These are phyloP conservation scores for Sebastes iracundus DNA, from an alignment of 2,797 vertebrate genomes.

Conservation along the genomic window DNA sequence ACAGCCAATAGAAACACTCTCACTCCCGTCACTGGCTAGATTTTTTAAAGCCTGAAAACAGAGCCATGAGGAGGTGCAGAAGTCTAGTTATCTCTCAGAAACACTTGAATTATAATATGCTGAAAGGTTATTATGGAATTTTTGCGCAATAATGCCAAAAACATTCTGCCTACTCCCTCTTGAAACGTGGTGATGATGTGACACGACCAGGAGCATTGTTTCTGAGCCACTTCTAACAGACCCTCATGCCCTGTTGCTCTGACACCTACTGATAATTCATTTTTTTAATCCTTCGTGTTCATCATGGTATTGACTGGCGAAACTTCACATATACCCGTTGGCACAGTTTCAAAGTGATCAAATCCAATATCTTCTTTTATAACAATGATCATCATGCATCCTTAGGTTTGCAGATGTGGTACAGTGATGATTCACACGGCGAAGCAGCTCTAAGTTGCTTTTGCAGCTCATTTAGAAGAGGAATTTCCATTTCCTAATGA, in stretches of 20 bases:
- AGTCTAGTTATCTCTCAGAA: no score
- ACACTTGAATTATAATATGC: no score
- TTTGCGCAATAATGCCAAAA: no score
- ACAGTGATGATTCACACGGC: conserved; percentile 29
- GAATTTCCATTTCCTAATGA: conserved; percentile 74
- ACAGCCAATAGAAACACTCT: no score
- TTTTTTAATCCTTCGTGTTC: not conserved
- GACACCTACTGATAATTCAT: not conserved
- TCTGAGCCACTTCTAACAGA: not conserved
- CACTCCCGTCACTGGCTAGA: no score
- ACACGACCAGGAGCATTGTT: conserved; percentile 12
- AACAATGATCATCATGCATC: conserved; percentile 11
- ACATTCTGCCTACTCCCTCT: no score
- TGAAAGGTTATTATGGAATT: no score
- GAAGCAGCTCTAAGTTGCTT: conserved; percentile 41
- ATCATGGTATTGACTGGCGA: not conserved
- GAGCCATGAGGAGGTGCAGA: no score
- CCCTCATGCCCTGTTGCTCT: conserved; percentile 1
- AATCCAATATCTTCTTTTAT: conserved; percentile 19
- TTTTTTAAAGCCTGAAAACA: no score
- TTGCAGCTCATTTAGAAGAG: conserved; percentile 60
- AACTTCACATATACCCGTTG: not conserved
- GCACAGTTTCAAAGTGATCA: conserved; percentile 3
- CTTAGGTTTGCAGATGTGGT: conserved; percentile 35
- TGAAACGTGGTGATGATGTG: not conserved